These are phyloP conservation scores for Danio jaintianensis DNA, from an alignment of 2,797 vertebrate genomes.

Conservation along the genomic window DNA sequence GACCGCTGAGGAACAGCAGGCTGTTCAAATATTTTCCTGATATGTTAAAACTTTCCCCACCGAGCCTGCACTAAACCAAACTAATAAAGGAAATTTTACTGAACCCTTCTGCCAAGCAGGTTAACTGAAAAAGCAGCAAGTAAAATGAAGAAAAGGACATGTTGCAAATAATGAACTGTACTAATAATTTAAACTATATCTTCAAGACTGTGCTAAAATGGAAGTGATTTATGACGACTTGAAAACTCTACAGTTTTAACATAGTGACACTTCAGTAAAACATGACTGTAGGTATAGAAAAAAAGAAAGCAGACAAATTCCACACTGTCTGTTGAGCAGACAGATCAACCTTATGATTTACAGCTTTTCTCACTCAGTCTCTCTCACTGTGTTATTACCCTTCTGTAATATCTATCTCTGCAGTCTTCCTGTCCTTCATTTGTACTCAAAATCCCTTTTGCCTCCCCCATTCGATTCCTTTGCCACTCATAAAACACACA, in stretches of 20 bases:
- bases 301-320: slow-evolving; percentile 18
- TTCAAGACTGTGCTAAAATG: slow-evolving; percentile 8
- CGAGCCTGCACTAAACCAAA: slow-evolving; percentile 53
- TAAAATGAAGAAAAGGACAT: not conserved
- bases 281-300: slow-evolving; percentile 18
- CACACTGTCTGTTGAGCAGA: slow-evolving; percentile 21
- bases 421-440: slow-evolving; percentile 53
- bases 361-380: slow-evolving; percentile 63
- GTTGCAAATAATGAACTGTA: slow-evolving; percentile 2
- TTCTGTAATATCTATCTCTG: slow-evolving; percentile 72
- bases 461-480: slow-evolving; percentile 64
- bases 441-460: slow-evolving; percentile 44
- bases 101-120: slow-evolving; percentile 21
- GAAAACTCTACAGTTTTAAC: slow-evolving; percentile 17
- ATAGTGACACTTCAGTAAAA: slow-evolving; percentile 9
- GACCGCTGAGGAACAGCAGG: slow-evolving; percentile 51
- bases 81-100: slow-evolving; percentile 37
- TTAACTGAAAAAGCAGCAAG: slow-evolving; percentile 38
- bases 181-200: slow-evolving; percentile 8
- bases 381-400: slow-evolving; percentile 64
- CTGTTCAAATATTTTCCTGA: slow-evolving; percentile 58
- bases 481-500: slow-evolving; percentile 72
- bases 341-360: slow-evolving; percentile 74
- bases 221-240: slow-evolving; percentile 5
- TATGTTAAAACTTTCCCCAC: slow-evolving; percentile 54